Conservation (phyloP, 2,797 vertebrate genomes). For the Sitta carolinensis region DNA sequence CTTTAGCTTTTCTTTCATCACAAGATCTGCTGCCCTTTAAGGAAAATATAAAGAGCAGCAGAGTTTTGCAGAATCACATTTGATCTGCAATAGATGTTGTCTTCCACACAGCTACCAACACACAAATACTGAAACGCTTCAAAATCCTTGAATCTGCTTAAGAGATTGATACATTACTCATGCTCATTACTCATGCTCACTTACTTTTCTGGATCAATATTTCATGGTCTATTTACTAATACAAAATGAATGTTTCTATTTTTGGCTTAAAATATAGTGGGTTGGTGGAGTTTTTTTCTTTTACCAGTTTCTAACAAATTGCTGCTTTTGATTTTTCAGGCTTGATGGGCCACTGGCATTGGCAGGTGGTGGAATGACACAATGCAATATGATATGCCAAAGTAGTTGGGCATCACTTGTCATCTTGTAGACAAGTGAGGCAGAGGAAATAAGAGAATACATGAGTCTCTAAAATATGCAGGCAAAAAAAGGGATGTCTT, state of each 20-base stretch:
- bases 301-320: conserved; percentile 3
- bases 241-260: not conserved
- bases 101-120: not conserved
- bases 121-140: not conserved
- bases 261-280: not conserved
- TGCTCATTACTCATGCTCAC: not conserved
- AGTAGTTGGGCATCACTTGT: conserved; percentile 51
- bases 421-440: conserved; percentile 5
- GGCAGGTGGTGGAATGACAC: conserved; percentile 44
- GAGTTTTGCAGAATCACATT: not conserved
- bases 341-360: conserved; percentile 48
- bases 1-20: not conserved
- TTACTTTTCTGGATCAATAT: not conserved
- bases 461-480: not conserved
- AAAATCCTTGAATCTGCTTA: not conserved
- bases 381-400: conserved; percentile 49
- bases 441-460: conserved; percentile 3
- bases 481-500: not conserved
- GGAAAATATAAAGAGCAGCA: not conserved
- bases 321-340: conserved; percentile 40
- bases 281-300: not conserved
- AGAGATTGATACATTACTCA: not conserved
- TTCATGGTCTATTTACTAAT: not conserved
- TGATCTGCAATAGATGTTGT: not conserved
- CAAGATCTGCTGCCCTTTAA: not conserved